Base-by-base conservation (phyloP, 1,140 invertebrate genomes). In the Drosophila nigrodunni region DNA sequence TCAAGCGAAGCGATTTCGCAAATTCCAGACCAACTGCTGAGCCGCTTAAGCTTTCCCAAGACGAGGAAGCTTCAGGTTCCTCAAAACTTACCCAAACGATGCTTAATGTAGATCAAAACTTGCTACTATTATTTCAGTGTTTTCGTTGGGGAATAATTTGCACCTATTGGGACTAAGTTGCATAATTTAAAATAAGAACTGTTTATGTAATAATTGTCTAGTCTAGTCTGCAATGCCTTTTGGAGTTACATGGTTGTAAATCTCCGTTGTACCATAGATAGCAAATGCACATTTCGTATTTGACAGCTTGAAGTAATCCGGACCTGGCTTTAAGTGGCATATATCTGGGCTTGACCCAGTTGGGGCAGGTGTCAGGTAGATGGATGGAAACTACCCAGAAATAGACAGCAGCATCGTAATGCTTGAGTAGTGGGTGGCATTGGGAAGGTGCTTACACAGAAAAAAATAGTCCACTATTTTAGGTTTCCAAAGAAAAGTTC, bases 301-400 rank as follows among this genome's bases (percentile, higher is more conserved):
- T 60, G 64, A 73, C 54, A 73, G 70, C 39, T 13, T 7, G 21
- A 68, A 59, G 41, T 68, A 68, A 68, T 60, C 71, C 64, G 7
- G 62, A 44, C 46, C 35, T 37, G 37, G 62, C 55, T 69, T 59
- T 59, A 59, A 68, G 66, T 59, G 25, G 34, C 35, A 35, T 11
- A 50, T 44, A 46, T 4, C 54, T n/a, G 11, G 46, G 62, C 39
- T 54, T 55, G 10, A 34, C 55, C 47, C 50, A 30, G 37, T 58
- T 52, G 35, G 39, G 57, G 13, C 58, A 35, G 43, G 60, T 70
- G 49, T 46, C 59, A 62, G 41, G 13, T 25, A 60, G 54, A 46
- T 65, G 50, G 68, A 55, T 55, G 59, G 67, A 18, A 55, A 37
- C 47, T 52, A 25, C 15, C 35, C 44, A 18, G 44, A 7, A 50